Conservation (phyloP, 2,888 invertebrate genomes). For the Venustoraphidia nigricollis region DNA sequence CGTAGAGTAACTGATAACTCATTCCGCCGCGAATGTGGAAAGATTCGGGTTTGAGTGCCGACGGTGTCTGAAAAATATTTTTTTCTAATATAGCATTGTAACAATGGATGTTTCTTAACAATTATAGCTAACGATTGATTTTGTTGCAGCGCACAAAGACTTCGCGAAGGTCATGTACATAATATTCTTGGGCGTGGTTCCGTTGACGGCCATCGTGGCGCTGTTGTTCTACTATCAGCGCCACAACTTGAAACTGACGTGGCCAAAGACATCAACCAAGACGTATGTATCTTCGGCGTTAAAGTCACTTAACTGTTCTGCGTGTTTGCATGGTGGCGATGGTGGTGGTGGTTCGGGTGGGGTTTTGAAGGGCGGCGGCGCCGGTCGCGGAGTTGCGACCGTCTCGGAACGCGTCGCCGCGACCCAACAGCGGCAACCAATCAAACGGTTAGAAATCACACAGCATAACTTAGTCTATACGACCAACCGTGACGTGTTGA, state of each 20-base stretch:
- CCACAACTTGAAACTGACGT: constrained; percentile 43
- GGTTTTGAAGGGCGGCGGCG: constrained; percentile 23
- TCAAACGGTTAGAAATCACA: constrained; percentile 32
- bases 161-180: constrained; percentile 73
- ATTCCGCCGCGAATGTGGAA: too few species aligned
- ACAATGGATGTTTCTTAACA: too few species aligned
- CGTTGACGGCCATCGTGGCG: constrained; percentile 47
- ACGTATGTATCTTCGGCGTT: constrained; percentile 32
- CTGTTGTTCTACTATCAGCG: constrained; percentile 62
- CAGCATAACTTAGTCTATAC: constrained; percentile 45
- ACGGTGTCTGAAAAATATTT: too few species aligned
- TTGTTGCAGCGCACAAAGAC: constrained; percentile 51
- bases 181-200: constrained; percentile 75
- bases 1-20: too few species aligned
- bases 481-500: constrained; percentile 41
- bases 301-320: neutral
- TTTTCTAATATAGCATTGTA: too few species aligned
- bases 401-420: constrained; percentile 1
- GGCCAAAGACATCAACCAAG: constrained; percentile 31
- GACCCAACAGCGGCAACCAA: constrained; percentile 1
- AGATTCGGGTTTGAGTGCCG: too few species aligned
- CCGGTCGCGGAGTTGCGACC: constrained; percentile 7
- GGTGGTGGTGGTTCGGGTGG: constrained; percentile 10
- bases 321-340: constrained; percentile 4
- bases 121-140: too few species aligned